Base-by-base conservation (phyloP, 2,888 invertebrate species). In the Acholoe squamosa region DNA sequence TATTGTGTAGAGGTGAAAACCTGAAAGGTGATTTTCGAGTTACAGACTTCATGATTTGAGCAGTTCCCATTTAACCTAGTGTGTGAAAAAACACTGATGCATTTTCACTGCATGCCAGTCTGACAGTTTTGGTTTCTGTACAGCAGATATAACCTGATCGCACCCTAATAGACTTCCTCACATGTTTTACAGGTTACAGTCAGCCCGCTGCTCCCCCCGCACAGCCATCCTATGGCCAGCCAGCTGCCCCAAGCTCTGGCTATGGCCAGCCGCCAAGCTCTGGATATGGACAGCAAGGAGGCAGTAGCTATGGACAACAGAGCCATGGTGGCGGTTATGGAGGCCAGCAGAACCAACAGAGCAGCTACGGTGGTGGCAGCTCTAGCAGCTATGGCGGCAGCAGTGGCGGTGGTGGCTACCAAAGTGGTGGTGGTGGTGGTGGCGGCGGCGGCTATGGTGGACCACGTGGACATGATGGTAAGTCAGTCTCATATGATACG, bases 361-460 rank as follows among this genome's bases (percentile, higher is more conserved):
- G 25, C 28, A 56, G 86, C 77, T 80, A 84, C 84, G 90, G 91
- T 84, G 91, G 92, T 91, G 34, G 71, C 67, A 33, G 71, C 43
- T 71, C 51, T 56, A 67, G 90, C 89, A 86, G 91, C 90, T 89
- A 67, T 94, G 91, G 92, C 33, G 90, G 90, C 28, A 76, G 91
- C 54, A 71, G 91, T 19, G 91, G 91, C 16, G 90, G 91, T 71
- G 86, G 86, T n/a, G 91, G 92, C 91, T 91, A 91, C 91, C 90
- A 91, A 91, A 91, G 91, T 0, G 91, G 92, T 34, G 54, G 71
- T 52, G 80, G 91, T 89, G 89, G 76, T 94, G 91, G 92, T 43
- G 91, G 92, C 34, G 90, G 89, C 34, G 88, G 91, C 33, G 94
- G 95, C 51, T 93, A 95, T 25, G 96, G 96, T 89, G 96, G 96